These are phyloP conservation scores for Brachionus calyciflorus DNA, from an alignment of 1,140 invertebrate species.

Conservation along the genomic window DNA sequence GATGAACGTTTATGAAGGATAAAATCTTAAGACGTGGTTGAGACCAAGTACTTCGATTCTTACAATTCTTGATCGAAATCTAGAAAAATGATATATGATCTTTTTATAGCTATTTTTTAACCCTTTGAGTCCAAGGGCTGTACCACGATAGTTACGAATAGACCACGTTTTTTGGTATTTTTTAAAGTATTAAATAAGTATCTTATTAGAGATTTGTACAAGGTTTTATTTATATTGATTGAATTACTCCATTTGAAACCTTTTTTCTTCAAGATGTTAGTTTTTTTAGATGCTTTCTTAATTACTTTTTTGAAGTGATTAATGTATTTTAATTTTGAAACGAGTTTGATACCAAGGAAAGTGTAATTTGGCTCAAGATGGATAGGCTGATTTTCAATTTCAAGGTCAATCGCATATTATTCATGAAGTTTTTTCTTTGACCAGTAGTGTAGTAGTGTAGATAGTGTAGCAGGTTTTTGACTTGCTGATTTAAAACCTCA, in stretches of 20 bases:
- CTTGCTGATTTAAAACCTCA: neutral
- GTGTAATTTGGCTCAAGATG: neutral
- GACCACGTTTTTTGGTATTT: no score
- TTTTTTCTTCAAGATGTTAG: neutral
- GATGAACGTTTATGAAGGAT: no score
- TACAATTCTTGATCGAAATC: no score
- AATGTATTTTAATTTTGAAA: neutral
- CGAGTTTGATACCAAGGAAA: neutral
- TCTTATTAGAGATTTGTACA: neutral
- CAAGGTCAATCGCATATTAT: neutral
- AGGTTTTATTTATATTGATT: neutral
- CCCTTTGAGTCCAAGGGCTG: no score
- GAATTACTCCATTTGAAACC: neutral
- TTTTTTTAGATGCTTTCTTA: neutral
- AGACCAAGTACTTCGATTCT: no score
- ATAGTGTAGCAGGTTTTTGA: neutral
- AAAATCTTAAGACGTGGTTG: no score
- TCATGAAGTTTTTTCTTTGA: neutral
- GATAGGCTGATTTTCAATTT: neutral
- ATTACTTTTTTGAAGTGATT: neutral
- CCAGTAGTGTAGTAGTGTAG: neutral
- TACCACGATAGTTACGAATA: no score
- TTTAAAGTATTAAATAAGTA: neutral
- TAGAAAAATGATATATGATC: no score
- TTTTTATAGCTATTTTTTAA: no score